Conservation (phyloP, 1,140 invertebrate species). For the Eurytemora carolleeae region DNA sequence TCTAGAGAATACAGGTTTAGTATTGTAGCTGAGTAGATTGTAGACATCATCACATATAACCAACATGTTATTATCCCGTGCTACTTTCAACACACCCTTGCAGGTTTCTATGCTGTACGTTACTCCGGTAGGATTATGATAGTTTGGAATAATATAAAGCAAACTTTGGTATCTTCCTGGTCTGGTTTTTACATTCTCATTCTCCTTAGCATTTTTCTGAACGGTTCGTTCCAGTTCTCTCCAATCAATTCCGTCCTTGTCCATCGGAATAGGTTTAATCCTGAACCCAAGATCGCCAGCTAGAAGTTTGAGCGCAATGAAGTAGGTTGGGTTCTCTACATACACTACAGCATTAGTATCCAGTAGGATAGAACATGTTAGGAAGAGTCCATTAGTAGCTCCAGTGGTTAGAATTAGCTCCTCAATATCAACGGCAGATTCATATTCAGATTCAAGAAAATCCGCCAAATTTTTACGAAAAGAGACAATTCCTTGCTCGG, state of each 20-base stretch:
- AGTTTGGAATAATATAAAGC: slow-evolving; percentile 41
- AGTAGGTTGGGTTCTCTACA: slow-evolving; percentile 45
- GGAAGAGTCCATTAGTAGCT: slow-evolving; percentile 38
- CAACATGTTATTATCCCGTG: slow-evolving; percentile 34
- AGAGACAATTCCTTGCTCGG: slow-evolving; percentile 20
- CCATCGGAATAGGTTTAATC: slow-evolving; percentile 35
- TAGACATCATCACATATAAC: slow-evolving; percentile 44
- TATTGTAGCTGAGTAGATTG: slow-evolving; percentile 37
- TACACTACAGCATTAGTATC: slow-evolving; percentile 37
- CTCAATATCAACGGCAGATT: slow-evolving; percentile 27
- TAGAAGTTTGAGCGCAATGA: slow-evolving; percentile 37
- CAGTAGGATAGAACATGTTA: slow-evolving; percentile 35
- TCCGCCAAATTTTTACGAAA: slow-evolving; percentile 22
- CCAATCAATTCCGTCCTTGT: slow-evolving; percentile 33
- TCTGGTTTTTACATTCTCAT: slow-evolving; percentile 21
- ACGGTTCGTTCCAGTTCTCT: slow-evolving; percentile 31
- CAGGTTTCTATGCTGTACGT: slow-evolving; percentile 29
- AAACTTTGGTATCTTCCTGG: slow-evolving; percentile 34
- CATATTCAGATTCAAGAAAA: slow-evolving; percentile 26
- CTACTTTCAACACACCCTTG: slow-evolving; percentile 30
- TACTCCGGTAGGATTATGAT: slow-evolving; percentile 42
- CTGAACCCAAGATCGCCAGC: slow-evolving; percentile 33
- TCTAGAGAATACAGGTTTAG: slow-evolving; percentile 27
- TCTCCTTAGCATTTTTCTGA: slow-evolving; percentile 22
- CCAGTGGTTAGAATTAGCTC: slow-evolving; percentile 40